These are phyloP conservation scores for Guaruba guarouba DNA, from an alignment of 2,113 vertebrate genomes.

Conservation along the genomic window DNA sequence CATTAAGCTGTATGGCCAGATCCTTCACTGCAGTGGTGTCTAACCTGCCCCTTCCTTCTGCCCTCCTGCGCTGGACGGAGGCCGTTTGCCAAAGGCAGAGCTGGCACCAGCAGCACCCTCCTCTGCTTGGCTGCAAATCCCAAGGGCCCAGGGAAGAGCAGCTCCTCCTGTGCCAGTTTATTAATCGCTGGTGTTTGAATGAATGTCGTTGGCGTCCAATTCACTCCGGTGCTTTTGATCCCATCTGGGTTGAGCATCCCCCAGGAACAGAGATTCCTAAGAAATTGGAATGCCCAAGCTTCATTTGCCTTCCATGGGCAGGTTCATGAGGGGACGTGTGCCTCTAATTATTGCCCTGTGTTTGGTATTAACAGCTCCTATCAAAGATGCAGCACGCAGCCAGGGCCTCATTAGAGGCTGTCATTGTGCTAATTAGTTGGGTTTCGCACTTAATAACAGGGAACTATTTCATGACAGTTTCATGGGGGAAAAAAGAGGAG, in stretches of 20 bases:
- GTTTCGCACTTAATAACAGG: neutral
- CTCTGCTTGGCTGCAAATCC: rapidly evolving
- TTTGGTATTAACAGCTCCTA: neutral
- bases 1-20: rapidly evolving
- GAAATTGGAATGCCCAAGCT: rapidly evolving
- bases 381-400: neutral
- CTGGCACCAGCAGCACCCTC: neutral
- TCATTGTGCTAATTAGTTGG: slow-evolving; percentile 37
- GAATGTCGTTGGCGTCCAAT: neutral
- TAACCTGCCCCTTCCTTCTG: neutral
- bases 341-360: neutral
- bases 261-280: neutral
- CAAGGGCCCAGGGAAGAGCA: rapidly evolving
- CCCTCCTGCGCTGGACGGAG: rapidly evolving
- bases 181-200: neutral
- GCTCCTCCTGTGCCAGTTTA: neutral
- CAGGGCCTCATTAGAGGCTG: slow-evolving; percentile 9
- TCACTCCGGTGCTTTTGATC: neutral
- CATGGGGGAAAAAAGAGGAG: neutral
- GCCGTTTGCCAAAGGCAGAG: neutral
- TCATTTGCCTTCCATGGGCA: neutral
- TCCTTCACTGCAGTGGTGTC: rapidly evolving
- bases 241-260: rapidly evolving
- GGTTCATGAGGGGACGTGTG: neutral
- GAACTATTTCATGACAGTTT: slow-evolving; percentile 33